Evolutionary conservation across 2,888 invertebrate genomes (phyloP), one percentile per base, ranked within the genome.

Genomic region (Zaprionus lineosus): DNA sequence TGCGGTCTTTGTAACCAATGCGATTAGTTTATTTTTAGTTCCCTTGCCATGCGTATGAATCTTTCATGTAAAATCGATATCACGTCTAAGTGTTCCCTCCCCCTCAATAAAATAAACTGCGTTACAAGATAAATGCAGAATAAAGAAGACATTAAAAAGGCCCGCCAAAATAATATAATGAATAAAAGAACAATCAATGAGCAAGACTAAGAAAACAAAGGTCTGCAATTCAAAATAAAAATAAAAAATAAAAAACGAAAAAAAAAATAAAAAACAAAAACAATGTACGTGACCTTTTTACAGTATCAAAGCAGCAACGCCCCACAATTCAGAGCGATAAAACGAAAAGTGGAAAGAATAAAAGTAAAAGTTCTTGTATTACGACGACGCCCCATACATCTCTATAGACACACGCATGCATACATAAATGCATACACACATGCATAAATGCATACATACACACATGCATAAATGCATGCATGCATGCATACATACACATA

Each of bases 281-380:
- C 19, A 61, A 37, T 19, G 43, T 39, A 55, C 59, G 41, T 62
- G 62, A 64, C 65, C 50, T 61, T 70, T 43, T 44, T 16, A 15
- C 29, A 8, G 37, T 24, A 41, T 24, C 29, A 6, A 41, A 57
- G 14, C n/a, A n/a, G n/a, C 19, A 64, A 64, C 43, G 64, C 53
- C 59, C 53, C 50, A 47, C 50, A 53, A 64, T 31, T 52, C 24
- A 41, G 39, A 34, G 12, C 7, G 21, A 21, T 11, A n/a, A 28
- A 61, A 46, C 51, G 16, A 53, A 65, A 57, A 63, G 41, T 61
- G 50, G 57, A 61, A 50, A 33, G 31, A 61, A 53, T 39, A 61
- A 52, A 50, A 55, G 52, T 61, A 66, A 61, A 62, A 66, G 43
- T 29, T 8, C 11, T 16, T 9, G 21, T 12, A 18, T 43, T 44